A percentile compares a stretch with the other conserved stretches of the same genome.
Conservation (phyloP, 2,113 vertebrate genomes). For the rat (Rattus norvegicus) region GRCr8 NC_086023.1:142550001-142550500, state of each 20-base stretch:
- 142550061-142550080: neutral
- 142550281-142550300: neutral
- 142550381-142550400: neutral
- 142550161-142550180: neutral
- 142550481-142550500: neutral
- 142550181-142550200: neutral
- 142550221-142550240: neutral
- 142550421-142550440: neutral
- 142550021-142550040: neutral
- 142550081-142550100: neutral
- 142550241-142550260: neutral
- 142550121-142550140: neutral
- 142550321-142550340: neutral
- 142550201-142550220: neutral
- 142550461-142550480: accelerated
- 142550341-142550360: neutral
- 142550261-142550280: neutral
- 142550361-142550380: neutral
- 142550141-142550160: neutral
- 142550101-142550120: too few relatives aligned
- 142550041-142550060: neutral
- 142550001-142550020: neutral
- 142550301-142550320: neutral
- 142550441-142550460: neutral
- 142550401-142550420: neutral